Conservation (phyloP, 2,888 invertebrate genomes). For the Phytoseiulus persimilis region DNA sequence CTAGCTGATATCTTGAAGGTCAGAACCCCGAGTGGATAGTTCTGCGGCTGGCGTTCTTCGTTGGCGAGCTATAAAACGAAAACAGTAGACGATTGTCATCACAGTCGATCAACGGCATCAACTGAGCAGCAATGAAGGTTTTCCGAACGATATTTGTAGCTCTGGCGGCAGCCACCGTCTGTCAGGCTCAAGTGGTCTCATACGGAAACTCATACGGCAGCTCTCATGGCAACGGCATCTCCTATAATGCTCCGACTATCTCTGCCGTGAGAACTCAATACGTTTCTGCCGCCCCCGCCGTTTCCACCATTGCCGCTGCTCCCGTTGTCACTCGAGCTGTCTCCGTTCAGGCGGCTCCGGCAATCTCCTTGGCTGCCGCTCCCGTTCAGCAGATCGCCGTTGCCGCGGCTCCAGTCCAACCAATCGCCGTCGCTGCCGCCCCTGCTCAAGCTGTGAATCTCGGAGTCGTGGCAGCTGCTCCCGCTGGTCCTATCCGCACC, state of each 20-base stretch:
- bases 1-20: neutral
- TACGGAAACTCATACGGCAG: neutral
- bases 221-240: neutral
- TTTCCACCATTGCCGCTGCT: neutral
- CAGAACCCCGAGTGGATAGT: neutral
- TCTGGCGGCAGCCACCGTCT: neutral
- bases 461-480: constrained; percentile 9
- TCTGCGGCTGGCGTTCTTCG: neutral
- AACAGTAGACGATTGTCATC: neutral
- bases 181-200: neutral
- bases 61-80: neutral
- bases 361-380: neutral
- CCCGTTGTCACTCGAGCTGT: neutral
- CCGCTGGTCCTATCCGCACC: neutral
- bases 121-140: neutral
- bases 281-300: constrained; percentile 9
- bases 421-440: neutral
- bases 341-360: neutral
- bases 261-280: neutral
- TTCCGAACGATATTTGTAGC: constrained; percentile 20
- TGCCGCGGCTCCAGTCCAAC: constrained; percentile 5
- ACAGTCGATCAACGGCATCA: neutral
- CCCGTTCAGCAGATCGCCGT: constrained; percentile 10
- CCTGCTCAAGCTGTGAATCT: constrained; percentile 14
- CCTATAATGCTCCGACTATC: neutral